Base-by-base conservation (phyloP, 2,888 invertebrate species). In the Synanthedon tipuliformis region DNA sequence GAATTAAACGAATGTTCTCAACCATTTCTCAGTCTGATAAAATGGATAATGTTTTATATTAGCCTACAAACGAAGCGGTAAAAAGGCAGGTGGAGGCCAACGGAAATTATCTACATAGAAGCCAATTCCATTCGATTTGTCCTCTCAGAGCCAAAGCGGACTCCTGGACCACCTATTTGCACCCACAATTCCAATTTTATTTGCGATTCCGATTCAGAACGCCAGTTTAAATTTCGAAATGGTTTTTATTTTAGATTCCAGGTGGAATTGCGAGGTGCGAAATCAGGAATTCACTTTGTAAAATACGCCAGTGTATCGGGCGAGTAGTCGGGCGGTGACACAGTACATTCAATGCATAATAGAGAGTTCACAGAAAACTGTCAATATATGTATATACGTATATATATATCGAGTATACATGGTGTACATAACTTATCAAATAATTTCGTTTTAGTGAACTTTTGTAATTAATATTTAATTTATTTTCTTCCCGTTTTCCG, bases 241-340 rank as follows among this genome's bases (percentile, higher is more conserved):
- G 62, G 67, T 68, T 73, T 73, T 72, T 68, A 69, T 71, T 75
- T 75, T 71, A 65, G 65, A 65, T 62, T 68, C 65, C 63, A 51
- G 58, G 59, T 62, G 64, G 62, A 68, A 70, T 69, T 68, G 61
- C 66, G 68, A 73, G 73, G 73, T 74, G 72, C 62, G 69, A 71
- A 73, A 73, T 73, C 75, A 70, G 69, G 69, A 71, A 70, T 72
- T 73, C 72, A 63, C 69, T 73, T 72, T 73, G 64, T 59, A 65
- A 34, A 34, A 34, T 50, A 41, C 62, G 62, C 60, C 63, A 59
- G 66, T 63, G 63, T 68, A 55, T 59, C 59, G 65, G 65, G 65
- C 59, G 63, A 63, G 62, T 34, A 34, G 34, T 41, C 18, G 23
- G 41, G 18, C 51, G 12, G 40, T 16, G n/a, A 11, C 16, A n/a